A percentile compares a stretch with the other conserved stretches of the same genome.
Evolutionary conservation across 2,888 invertebrate species (phyloP).

Genomic region (Leptinotarsa juncta): DNA sequence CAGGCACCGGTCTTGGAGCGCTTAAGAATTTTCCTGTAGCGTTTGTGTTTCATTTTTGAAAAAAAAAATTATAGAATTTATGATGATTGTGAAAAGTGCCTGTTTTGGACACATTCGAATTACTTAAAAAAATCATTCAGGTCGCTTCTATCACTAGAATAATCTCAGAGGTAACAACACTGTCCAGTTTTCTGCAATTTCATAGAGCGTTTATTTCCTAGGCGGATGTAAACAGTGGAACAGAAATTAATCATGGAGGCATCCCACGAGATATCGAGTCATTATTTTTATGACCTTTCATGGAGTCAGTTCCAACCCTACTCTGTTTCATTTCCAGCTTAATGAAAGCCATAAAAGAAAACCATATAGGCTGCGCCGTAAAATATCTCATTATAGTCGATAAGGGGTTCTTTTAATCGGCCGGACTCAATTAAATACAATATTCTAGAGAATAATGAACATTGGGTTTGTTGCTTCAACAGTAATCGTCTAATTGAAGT

Average conservation of each 20-base stretch:
- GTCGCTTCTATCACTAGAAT: too few species aligned
- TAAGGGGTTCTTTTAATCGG: slow-evolving; percentile 38
- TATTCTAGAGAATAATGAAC: slow-evolving; percentile 12
- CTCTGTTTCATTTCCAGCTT: slow-evolving; percentile 27
- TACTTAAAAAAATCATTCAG: too few species aligned
- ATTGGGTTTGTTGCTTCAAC: neutral
- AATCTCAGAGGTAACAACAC: too few species aligned
- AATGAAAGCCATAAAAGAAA: slow-evolving; percentile 40
- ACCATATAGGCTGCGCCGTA: slow-evolving; percentile 30
- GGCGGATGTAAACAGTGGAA: slow-evolving; percentile 14
- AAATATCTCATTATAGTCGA: slow-evolving; percentile 39
- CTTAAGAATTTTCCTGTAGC: too few species aligned
- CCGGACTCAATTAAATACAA: slow-evolving; percentile 28
- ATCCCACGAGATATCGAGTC: slow-evolving; percentile 17
- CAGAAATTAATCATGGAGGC: slow-evolving; percentile 19
- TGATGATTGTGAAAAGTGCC: too few species aligned
- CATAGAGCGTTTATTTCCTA: neutral
- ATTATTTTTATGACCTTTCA: slow-evolving; percentile 38
- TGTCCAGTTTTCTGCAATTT: neutral
- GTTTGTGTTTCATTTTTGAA: too few species aligned
- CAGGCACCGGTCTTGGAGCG: too few species aligned
- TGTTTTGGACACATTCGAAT: too few species aligned
- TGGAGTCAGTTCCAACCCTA: slow-evolving; percentile 22
- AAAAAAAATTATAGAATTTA: too few species aligned
- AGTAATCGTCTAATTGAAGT: neutral